Evolutionary conservation across 2,113 vertebrate genomes (phyloP).

Genomic region (Prunella himalayana): DNA sequence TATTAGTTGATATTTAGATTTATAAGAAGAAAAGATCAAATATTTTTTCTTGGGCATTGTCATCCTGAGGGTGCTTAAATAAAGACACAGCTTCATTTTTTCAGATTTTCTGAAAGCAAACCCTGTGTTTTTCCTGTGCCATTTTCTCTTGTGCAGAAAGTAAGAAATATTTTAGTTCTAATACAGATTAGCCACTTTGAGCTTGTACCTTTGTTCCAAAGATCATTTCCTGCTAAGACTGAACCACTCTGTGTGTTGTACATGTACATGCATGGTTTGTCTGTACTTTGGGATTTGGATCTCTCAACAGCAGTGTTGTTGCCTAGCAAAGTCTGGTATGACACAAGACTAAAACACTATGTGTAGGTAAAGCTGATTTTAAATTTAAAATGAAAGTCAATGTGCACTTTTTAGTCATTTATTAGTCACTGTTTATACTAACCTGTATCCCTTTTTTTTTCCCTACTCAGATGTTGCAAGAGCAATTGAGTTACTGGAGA

Average conservation of each 20-base stretch:
- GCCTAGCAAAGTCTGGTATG: neutral
- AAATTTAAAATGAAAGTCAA: neutral
- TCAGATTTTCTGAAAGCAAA: neutral
- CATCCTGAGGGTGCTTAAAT: neutral
- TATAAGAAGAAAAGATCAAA: neutral
- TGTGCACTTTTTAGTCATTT: neutral
- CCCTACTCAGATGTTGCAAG: conserved; percentile 87
- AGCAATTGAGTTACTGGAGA: conserved; percentile 96
- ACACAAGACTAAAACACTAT: neutral
- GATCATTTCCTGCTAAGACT: neutral
- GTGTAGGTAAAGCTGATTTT: conserved; percentile 7
- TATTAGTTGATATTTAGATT: neutral
- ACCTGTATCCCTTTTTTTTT: neutral
- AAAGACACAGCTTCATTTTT: neutral
- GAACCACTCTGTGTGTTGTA: neutral
- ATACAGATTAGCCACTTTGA: neutral
- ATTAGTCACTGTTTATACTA: neutral
- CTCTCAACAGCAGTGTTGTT: neutral
- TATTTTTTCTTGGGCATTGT: neutral
- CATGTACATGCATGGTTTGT: fast-evolving
- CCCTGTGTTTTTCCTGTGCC: neutral
- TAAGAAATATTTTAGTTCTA: neutral
- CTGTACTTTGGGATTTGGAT: neutral
- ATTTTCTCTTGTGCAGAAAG: neutral
- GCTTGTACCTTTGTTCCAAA: neutral